Evolutionary conservation across 2,797 vertebrate species (phyloP), one percentile per base, ranked within the genome.

Genomic region (Lutra lutra): DNA sequence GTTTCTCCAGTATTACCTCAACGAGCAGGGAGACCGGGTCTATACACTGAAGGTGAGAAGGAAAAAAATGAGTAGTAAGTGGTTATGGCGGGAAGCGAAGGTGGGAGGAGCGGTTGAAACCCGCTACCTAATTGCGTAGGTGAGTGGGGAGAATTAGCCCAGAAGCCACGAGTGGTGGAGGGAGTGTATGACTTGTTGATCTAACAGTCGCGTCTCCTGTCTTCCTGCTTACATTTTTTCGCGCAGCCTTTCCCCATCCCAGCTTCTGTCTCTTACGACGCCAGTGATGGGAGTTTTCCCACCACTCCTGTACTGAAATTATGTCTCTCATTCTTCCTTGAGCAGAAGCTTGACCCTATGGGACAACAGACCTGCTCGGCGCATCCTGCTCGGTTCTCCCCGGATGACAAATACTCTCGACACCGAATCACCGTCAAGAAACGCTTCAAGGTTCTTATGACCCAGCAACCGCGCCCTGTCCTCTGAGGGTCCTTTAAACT

Each of bases 381-480:
- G 23, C 99, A 99, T 83, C 99, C 99, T 7, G 99, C 99, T 40
- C 99, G 99, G 5, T 99, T 99, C 98, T 99, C 99, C 27, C 99
- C 99, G 0, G 99, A 99, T n/a, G 99, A 99, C 98, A 99, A 99
- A 97, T 99, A 99, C 98, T 99, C 99, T 54, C 95, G 99, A 46
- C 99, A 99, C 97, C 97, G 99, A 7, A 99, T 99, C 97, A 99
- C 98, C 7, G 54, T 99, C 97, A 99, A 99, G 99, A 99, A 99
- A 96, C 99, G 99, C 72, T 99, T 99, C 54, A 98, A 99, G 64
- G 98, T 99, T 3, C 99, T 99, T 93, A 98, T 99, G 93, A 99
- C 99, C 70, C 99, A 99, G 97, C 99, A 99, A 78, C 99, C 99
- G 29, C 98, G 98, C 48, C 99, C 99, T 4, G 79, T 99, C 25